These are phyloP conservation scores for Odontomachus brunneus DNA, from an alignment of 1,140 invertebrate genomes.

Conservation along the genomic window DNA sequence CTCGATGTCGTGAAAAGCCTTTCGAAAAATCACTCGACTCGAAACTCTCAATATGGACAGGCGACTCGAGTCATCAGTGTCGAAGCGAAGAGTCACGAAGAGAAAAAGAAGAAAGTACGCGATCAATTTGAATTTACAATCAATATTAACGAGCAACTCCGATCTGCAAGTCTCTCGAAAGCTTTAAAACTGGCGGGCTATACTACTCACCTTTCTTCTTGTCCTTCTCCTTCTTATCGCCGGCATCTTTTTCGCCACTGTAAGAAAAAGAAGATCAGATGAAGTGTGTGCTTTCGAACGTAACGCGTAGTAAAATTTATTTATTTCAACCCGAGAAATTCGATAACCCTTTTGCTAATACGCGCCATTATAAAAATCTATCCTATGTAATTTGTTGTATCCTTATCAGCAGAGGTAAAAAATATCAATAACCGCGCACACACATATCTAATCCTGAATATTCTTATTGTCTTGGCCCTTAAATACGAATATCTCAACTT, in stretches of 20 bases:
- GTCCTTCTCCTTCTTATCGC: slow-evolving; percentile 84
- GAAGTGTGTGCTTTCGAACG: not conserved
- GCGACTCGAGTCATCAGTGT: not conserved
- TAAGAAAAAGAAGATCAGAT: slow-evolving; percentile 69
- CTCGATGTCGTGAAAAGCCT: not conserved
- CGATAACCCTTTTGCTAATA: too few species aligned
- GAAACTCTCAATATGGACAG: not conserved
- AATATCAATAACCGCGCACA: too few species aligned
- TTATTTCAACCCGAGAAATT: not conserved
- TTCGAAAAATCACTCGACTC: slow-evolving; percentile 9
- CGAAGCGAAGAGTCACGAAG: slow-evolving; percentile 1
- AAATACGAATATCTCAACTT: too few species aligned
- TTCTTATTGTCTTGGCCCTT: too few species aligned
- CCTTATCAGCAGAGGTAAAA: too few species aligned
- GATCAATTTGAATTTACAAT: slow-evolving; percentile 41
- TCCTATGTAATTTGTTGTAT: too few species aligned
- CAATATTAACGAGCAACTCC: too few species aligned
- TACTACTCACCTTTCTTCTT: slow-evolving; percentile 82
- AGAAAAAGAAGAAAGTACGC: slow-evolving; percentile 1
- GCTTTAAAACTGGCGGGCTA: slow-evolving; percentile 3
- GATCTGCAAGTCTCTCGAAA: too few species aligned
- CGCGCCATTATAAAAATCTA: too few species aligned
- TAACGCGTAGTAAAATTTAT: slow-evolving; percentile 6
- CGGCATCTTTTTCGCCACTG: slow-evolving; percentile 81
- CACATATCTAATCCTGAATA: too few species aligned